Evolutionary conservation across 2,113 vertebrate genomes (phyloP).

Genomic region (Onychostoma macrolepis): DNA sequence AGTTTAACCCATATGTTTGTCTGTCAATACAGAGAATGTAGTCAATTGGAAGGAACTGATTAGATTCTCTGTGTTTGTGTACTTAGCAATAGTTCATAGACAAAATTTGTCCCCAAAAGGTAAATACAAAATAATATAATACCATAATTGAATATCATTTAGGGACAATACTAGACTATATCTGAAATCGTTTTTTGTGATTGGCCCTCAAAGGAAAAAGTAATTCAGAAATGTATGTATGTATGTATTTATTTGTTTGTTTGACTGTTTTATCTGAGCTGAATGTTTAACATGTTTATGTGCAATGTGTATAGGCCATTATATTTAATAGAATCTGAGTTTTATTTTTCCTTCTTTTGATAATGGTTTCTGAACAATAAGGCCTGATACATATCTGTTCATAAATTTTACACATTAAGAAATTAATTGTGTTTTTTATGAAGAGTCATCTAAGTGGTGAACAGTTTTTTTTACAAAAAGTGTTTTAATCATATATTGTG

Average conservation of each 20-base stretch:
- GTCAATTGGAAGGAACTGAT: constrained; percentile 67
- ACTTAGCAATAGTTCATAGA: background rate
- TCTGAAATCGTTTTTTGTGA: background rate
- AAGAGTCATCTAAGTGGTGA: background rate
- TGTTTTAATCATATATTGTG: background rate
- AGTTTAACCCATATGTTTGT: constrained; percentile 73
- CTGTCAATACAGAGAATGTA: constrained; percentile 68
- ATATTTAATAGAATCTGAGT: background rate
- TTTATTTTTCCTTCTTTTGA: background rate
- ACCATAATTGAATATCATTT: too few relatives aligned
- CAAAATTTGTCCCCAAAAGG: background rate
- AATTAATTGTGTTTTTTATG: background rate
- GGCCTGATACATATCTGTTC: background rate
- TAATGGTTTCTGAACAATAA: background rate
- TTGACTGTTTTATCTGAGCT: background rate
- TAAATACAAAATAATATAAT: background rate
- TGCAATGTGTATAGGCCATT: background rate
- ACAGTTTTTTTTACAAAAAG: background rate
- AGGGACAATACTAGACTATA: background rate
- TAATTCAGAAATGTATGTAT: too few relatives aligned
- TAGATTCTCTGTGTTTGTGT: background rate
- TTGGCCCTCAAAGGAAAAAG: too few relatives aligned
- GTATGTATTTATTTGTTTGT: too few relatives aligned
- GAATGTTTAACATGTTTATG: background rate
- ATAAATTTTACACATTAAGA: background rate